A percentile compares a stretch with the other conserved stretches of the same genome.
phyloP scores from a whole-genome alignment of 2,113 vertebrate species.

The Ptilorrhoa leucosticta region DNA sequence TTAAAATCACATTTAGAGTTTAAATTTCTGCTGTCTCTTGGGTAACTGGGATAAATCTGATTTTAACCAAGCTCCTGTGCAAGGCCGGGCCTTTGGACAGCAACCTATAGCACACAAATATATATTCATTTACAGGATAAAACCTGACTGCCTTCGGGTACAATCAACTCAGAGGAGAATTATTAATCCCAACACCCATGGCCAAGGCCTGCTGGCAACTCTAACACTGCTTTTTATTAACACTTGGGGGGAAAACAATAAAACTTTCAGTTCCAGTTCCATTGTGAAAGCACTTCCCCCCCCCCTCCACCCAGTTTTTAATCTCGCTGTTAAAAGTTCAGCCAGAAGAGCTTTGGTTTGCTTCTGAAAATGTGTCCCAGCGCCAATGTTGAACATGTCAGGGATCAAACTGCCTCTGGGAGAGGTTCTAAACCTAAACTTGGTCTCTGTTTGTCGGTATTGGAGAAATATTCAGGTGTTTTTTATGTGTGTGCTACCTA shows the following conservation, averaged over 20 bases:
- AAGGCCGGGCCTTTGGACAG: not conserved
- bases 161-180: not conserved
- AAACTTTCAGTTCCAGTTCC: constrained; percentile 15
- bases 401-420: not conserved
- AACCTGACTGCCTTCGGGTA: not conserved
- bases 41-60: not conserved
- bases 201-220: not conserved
- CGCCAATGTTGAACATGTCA: not conserved
- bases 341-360: not conserved
- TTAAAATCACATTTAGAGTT: not conserved
- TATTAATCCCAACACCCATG: not conserved
- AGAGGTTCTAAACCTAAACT: not conserved
- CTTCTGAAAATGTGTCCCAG: not conserved
- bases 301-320: not conserved
- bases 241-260: constrained; percentile 39
- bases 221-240: constrained; percentile 30
- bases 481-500: not conserved
- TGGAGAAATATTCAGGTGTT: not conserved
- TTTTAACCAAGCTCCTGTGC: not conserved
- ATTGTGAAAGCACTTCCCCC: not conserved
- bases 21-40: not conserved
- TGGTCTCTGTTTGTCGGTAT: not conserved
- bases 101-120: not conserved
- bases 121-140: not conserved
- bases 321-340: not conserved